Conservation (phyloP, 2,797 vertebrate genomes). For the Takifugu rubripes region DNA sequence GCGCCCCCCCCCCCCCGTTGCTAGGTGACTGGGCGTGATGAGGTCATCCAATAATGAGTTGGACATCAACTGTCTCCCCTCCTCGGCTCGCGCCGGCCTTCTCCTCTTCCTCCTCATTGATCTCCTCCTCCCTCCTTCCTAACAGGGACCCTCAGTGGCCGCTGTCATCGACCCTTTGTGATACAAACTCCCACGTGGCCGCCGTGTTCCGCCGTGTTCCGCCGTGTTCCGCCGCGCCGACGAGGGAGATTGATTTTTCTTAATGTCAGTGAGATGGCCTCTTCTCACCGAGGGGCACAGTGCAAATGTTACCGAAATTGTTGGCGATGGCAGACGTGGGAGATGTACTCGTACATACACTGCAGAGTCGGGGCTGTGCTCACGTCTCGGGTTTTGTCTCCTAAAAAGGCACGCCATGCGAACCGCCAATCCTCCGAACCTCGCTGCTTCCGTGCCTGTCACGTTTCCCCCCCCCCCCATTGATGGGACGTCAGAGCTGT, state of each 20-base stretch:
- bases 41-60: conserved; percentile 71
- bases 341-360: conserved; percentile 17
- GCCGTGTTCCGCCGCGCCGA: conserved; percentile 33
- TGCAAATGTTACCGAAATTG: conserved; percentile 55
- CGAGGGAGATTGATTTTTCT: conserved; percentile 60
- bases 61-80: conserved; percentile 43
- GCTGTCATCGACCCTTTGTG: conserved; percentile 60
- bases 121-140: conserved; percentile 27
- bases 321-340: conserved; percentile 24
- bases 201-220: conserved; percentile 34
- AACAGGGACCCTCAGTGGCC: conserved; percentile 39
- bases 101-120: conserved; percentile 51
- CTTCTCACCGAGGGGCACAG: conserved; percentile 34
- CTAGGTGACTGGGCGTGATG: conserved; percentile 60
- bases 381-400: conserved; percentile 14
- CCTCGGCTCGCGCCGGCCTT: conserved; percentile 35
- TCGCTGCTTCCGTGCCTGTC: conserved; percentile 46
- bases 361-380: conserved; percentile 19
- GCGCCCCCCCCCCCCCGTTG: conserved; percentile 46
- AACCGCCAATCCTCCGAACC: conserved; percentile 43
- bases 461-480: conserved; percentile 23
- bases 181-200: conserved; percentile 58
- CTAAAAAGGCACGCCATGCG: conserved; percentile 38
- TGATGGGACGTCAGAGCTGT: conserved; percentile 53
- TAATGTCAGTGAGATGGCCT: conserved; percentile 59